Percentiles rank a stretch among this genome's conserved stretches.
phyloP scores from a whole-genome alignment of 2,888 invertebrate genomes.

The Chloroclysta siterata region DNA sequence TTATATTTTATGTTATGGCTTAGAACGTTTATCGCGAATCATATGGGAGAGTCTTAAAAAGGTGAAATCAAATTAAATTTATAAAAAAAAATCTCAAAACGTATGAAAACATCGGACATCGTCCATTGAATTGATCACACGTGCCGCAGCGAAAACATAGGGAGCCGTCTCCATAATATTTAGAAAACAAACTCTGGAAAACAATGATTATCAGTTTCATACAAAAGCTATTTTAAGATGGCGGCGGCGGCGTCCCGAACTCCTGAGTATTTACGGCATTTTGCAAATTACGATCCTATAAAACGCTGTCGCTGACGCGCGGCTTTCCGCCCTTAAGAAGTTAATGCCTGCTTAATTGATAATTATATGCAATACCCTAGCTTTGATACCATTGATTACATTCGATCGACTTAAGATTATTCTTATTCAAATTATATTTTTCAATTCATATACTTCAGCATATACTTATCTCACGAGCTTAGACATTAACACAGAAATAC shows the following conservation, averaged over 20 bases:
- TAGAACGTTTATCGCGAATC: neutral
- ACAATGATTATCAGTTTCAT: conserved; percentile 57
- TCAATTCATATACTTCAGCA: neutral
- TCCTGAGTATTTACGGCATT: conserved; percentile 64
- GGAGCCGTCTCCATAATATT: neutral
- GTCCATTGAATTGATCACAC: neutral
- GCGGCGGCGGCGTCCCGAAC: conserved; percentile 57
- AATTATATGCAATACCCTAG: conserved; percentile 51
- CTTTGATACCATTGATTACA: conserved; percentile 45
- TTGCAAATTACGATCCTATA: conserved; percentile 71
- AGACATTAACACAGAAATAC: conserved; percentile 10
- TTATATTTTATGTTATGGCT: neutral
- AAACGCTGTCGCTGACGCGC: conserved; percentile 64
- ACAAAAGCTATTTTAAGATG: conserved; percentile 69
- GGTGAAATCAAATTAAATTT: neutral
- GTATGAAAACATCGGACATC: no score
- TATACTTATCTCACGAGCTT: conserved; percentile 18
- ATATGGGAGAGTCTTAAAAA: neutral
- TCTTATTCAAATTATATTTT: conserved; percentile 14
- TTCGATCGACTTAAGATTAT: conserved; percentile 22
- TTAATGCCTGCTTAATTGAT: conserved; percentile 68
- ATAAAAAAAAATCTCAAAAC: neutral
- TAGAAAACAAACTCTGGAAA: conserved; percentile 40
- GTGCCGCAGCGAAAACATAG: conserved; percentile 3
- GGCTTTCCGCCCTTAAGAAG: conserved; percentile 59